Conservation (phyloP, 2,797 vertebrate species). For the Furcifer pardalis region DNA sequence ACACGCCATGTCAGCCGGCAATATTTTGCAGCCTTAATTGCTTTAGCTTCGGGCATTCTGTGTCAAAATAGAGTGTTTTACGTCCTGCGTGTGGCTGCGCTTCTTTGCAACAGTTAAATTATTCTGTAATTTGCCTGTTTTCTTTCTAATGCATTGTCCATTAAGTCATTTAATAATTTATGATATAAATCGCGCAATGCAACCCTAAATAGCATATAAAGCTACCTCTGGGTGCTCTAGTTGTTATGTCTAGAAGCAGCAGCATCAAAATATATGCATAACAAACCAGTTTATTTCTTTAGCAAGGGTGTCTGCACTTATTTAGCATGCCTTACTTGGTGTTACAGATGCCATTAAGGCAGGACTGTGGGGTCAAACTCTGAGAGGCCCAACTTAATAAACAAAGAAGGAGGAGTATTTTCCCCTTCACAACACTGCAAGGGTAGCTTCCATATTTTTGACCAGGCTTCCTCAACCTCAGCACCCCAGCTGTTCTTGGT, state of each 20-base stretch:
- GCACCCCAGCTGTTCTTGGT: too few species aligned
- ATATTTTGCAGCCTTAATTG: conserved; percentile 86
- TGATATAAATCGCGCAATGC: conserved; percentile 71
- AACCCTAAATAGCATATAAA: conserved; percentile 73
- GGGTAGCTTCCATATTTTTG: not conserved
- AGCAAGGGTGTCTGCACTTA: not conserved
- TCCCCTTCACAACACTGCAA: not conserved
- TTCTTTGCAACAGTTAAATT: conserved; percentile 83
- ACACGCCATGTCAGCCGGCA: conserved; percentile 84
- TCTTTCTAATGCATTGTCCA: conserved; percentile 82
- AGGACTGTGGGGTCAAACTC: not conserved
- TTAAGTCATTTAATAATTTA: conserved; percentile 83
- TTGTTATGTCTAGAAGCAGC: conserved; percentile 37
- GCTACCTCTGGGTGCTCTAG: conserved; percentile 62
- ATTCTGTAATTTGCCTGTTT: conserved; percentile 84
- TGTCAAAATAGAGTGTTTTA: conserved; percentile 83
- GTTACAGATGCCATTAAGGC: not conserved
- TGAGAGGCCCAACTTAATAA: not conserved
- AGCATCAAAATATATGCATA: conserved; percentile 53
- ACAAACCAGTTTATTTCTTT: conserved; percentile 47
- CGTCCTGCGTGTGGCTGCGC: conserved; percentile 79
- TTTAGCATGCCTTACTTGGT: not conserved
- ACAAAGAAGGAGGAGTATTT: not conserved
- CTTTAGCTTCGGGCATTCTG: conserved; percentile 83
- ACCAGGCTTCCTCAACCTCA: too few species aligned